Evolutionary conservation across 2,888 invertebrate genomes (phyloP).

Genomic region (Aphodius granarius): DNA sequence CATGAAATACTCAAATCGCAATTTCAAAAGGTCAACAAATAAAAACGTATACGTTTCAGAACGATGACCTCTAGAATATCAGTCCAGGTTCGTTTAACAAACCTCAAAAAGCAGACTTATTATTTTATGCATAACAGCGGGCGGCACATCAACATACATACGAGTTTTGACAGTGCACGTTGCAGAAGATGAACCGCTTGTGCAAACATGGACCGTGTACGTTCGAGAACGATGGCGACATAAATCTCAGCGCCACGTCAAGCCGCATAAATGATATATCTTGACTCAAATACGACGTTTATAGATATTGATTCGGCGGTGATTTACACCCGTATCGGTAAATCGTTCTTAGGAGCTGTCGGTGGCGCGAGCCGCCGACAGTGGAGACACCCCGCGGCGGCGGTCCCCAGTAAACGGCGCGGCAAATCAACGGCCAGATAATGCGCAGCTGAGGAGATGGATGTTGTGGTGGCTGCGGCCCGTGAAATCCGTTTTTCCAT

Average conservation of each 20-base stretch:
- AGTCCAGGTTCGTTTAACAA: too few relatives aligned
- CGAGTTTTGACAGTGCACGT: neutral
- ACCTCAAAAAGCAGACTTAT: too few relatives aligned
- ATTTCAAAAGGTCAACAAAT: too few relatives aligned
- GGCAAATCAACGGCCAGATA: neutral
- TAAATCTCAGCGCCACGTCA: conserved; percentile 5
- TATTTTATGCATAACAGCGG: neutral
- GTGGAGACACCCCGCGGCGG: neutral
- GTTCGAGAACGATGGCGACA: conserved; percentile 4
- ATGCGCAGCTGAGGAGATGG: neutral
- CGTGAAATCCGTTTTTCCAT: neutral
- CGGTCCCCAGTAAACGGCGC: neutral
- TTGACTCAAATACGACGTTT: conserved; percentile 21
- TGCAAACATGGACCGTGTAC: neutral
- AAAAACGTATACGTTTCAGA: too few relatives aligned
- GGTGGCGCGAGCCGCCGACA: neutral
- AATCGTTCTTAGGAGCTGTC: conserved; percentile 11
- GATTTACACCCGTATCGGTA: conserved; percentile 16
- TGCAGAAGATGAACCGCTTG: neutral
- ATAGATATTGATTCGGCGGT: conserved; percentile 22
- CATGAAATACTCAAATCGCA: too few relatives aligned
- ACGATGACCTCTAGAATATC: too few relatives aligned
- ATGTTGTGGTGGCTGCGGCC: neutral
- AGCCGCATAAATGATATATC: conserved; percentile 14
- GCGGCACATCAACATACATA: neutral